Conservation (phyloP, 2,888 invertebrate species). For the Elmis aenea region DNA sequence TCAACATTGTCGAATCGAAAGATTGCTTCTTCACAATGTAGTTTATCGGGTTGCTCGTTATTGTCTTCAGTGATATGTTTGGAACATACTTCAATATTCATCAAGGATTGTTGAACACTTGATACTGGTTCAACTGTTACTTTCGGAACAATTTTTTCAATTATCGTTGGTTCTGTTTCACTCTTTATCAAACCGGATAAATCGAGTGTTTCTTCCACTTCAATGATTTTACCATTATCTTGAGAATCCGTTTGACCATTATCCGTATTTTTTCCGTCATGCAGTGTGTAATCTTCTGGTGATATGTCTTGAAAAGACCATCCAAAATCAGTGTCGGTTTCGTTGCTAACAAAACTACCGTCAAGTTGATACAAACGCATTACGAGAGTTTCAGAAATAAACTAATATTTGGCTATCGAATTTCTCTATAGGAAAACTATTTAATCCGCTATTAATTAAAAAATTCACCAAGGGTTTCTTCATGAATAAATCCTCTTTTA, state of each 20-base stretch:
- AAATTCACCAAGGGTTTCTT: too few species aligned
- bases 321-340: constrained; percentile 33
- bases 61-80: too few species aligned
- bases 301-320: constrained; percentile 32
- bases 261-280: neutral
- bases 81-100: constrained; percentile 6
- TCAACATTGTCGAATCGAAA: too few species aligned
- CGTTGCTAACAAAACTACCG: constrained; percentile 31
- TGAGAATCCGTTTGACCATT: neutral
- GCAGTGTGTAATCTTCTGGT: neutral
- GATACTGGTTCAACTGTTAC: constrained; percentile 3
- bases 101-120: constrained; percentile 7
- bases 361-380: constrained; percentile 37
- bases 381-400: constrained; percentile 7
- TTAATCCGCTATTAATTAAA: too few species aligned
- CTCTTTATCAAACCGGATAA: neutral
- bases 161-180: neutral
- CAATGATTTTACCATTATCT: neutral
- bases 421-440: too few species aligned
- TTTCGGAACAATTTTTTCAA: constrained; percentile 3
- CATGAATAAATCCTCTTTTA: too few species aligned
- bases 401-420: constrained; percentile 8
- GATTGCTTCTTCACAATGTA: too few species aligned
- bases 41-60: too few species aligned
- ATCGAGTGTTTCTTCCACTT: constrained; percentile 1